A percentile compares a stretch with the other conserved stretches of the same genome.
These are phyloP conservation scores for Temnothorax longispinosus DNA, from an alignment of 1,140 invertebrate genomes.

Conservation along the genomic window DNA sequence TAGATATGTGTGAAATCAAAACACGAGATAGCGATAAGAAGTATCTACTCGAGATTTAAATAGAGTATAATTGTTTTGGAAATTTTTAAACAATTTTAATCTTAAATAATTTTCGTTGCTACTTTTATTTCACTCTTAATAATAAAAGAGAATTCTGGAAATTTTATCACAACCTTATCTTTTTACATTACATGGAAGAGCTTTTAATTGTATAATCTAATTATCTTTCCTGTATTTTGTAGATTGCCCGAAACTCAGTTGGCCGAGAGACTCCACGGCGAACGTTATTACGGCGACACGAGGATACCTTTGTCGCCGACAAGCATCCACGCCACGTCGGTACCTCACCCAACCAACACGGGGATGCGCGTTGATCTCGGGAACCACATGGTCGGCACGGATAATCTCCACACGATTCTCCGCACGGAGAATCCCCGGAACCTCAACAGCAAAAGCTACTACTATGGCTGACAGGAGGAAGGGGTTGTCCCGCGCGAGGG, in stretches of 20 bases:
- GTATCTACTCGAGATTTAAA: neutral
- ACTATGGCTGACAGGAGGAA: conserved; percentile 87
- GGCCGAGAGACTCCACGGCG: conserved; percentile 81
- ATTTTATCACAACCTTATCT: neutral
- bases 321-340: conserved; percentile 53
- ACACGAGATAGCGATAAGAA: neutral
- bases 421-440: conserved; percentile 84
- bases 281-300: conserved; percentile 81
- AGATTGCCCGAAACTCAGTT: conserved; percentile 83
- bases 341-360: conserved; percentile 49
- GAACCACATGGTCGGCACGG: conserved; percentile 84
- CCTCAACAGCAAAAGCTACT: conserved; percentile 87
- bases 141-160: neutral
- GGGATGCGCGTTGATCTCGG: conserved; percentile 83
- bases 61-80: neutral
- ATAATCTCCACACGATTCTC: conserved; percentile 83
- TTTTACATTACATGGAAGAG: neutral
- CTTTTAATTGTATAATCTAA: neutral
- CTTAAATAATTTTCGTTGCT: neutral
- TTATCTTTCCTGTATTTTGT: conserved; percentile 25
- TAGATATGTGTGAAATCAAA: neutral
- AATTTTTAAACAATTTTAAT: neutral
- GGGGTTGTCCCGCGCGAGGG: conserved; percentile 83
- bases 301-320: conserved; percentile 81
- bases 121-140: neutral